These are phyloP conservation scores for Cynopterus sphinx DNA, from an alignment of 2,797 vertebrate genomes.

Conservation along the genomic window DNA sequence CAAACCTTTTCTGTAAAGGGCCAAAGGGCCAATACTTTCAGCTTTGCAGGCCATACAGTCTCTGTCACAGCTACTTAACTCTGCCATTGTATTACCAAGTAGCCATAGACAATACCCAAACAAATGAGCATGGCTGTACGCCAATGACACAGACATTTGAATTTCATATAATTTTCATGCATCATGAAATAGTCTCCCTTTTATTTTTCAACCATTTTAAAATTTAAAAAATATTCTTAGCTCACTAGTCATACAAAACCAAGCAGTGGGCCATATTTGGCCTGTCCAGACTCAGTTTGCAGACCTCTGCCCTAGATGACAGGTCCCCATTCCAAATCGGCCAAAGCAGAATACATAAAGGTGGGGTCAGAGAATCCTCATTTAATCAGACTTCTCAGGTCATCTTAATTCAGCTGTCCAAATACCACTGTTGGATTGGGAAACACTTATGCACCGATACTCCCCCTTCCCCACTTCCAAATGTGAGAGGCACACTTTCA, in stretches of 20 bases:
- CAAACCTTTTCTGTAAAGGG: not conserved
- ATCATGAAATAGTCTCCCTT: not conserved
- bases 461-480: not conserved
- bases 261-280: not conserved
- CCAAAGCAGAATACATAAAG: not conserved
- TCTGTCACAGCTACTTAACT: not conserved
- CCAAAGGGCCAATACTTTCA: not conserved
- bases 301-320: not conserved
- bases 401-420: not conserved
- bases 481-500: not conserved
- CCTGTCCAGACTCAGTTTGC: not conserved
- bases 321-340: not conserved
- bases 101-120: not conserved
- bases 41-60: not conserved
- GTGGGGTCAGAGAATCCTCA: not conserved
- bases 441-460: not conserved
- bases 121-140: not conserved
- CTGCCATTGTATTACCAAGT: not conserved
- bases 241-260: not conserved
- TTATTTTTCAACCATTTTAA: not conserved
- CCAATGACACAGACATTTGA: not conserved
- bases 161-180: not conserved
- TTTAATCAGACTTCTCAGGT: not conserved
- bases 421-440: not conserved
- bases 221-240: conserved; percentile 7